Conservation (phyloP, 2,113 vertebrate species). For the Myrmecophaga tridactyla region DNA sequence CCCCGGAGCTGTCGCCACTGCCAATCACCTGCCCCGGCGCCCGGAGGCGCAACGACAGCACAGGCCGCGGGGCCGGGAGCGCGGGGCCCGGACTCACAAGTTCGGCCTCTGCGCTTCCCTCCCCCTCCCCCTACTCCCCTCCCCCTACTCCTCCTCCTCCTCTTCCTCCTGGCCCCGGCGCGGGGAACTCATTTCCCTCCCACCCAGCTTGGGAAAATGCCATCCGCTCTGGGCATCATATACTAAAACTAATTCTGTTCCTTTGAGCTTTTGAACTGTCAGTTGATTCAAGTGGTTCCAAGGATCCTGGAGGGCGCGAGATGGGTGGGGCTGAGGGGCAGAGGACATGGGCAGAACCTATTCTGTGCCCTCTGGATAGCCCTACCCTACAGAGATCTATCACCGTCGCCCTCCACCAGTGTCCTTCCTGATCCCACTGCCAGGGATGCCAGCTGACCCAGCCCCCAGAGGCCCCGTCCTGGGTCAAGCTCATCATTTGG, state of each 20-base stretch:
- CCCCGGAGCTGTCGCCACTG: not conserved
- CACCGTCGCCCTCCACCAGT: not conserved
- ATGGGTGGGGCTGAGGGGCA: rapidly evolving
- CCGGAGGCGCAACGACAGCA: not conserved
- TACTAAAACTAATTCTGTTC: not conserved
- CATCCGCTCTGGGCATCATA: not conserved
- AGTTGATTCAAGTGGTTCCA: not conserved
- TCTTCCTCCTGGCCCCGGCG: not conserved
- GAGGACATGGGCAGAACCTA: not conserved
- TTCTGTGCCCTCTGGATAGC: not conserved
- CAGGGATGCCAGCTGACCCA: not conserved
- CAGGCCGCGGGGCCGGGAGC: not conserved
- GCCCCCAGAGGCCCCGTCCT: not conserved
- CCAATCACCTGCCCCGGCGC: not conserved
- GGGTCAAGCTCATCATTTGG: not conserved
- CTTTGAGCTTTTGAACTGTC: not conserved
- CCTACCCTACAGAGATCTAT: not conserved
- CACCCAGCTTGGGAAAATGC: not conserved
- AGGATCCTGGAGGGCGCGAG: not conserved
- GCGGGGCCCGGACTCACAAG: not conserved
- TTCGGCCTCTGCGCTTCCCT: not conserved
- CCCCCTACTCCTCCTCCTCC: no score
- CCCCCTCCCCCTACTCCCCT: no score
- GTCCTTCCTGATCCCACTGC: not conserved
- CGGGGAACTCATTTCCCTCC: not conserved